Percentiles rank a stretch among this genome's conserved stretches.
Conservation (phyloP, 1,140 invertebrate species). For the Marisa cornuarietis region DNA sequence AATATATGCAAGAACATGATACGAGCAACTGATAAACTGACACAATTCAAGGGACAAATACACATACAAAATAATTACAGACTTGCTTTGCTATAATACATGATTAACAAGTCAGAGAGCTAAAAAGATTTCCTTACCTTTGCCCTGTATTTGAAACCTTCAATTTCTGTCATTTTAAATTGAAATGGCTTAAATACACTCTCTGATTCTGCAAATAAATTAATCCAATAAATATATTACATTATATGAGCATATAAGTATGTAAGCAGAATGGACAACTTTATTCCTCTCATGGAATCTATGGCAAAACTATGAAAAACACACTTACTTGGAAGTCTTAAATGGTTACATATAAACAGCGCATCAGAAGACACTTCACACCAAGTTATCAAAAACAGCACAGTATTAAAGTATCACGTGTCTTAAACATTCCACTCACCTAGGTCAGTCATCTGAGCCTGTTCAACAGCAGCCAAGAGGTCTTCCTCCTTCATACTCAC, state of each 20-base stretch:
- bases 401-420: not conserved
- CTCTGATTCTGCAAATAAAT: slow-evolving; percentile 46
- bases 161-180: slow-evolving; percentile 94
- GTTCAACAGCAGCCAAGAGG: slow-evolving; percentile 81
- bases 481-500: slow-evolving; percentile 83
- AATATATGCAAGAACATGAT: not conserved
- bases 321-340: too few species aligned
- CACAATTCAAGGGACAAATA: not conserved
- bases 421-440: slow-evolving; percentile 31
- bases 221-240: not conserved
- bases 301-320: not conserved
- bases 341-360: too few species aligned
- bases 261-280: not conserved
- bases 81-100: too few species aligned
- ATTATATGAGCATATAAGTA: not conserved
- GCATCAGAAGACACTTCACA: too few species aligned
- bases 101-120: too few species aligned
- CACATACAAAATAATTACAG: not conserved
- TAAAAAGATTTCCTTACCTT: slow-evolving; percentile 42
- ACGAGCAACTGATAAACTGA: not conserved
- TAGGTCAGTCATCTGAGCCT: slow-evolving; percentile 69
- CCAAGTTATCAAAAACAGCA: too few species aligned
- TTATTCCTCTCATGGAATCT: too few species aligned
- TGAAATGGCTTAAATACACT: slow-evolving; percentile 81
- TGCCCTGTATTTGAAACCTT: slow-evolving; percentile 93